Evolutionary conservation across 2,113 vertebrate genomes (phyloP), one percentile per base, ranked within the genome.

Genomic region (Leptobrachium leishanense): DNA sequence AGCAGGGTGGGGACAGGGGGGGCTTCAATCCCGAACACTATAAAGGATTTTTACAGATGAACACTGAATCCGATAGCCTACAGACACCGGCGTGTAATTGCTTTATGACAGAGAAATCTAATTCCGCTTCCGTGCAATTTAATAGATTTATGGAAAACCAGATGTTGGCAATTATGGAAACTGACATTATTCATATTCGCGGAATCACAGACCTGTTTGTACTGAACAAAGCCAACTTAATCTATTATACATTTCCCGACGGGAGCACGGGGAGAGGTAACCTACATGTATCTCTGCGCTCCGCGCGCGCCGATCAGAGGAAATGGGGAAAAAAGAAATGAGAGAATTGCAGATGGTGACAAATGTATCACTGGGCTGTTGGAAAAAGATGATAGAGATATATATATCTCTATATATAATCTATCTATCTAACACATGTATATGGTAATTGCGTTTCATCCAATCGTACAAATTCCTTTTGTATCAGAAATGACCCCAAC

Each of bases 71-170:
- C 82, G 81, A 84, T 83, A 86, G 90, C 85, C 87, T 84, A 82
- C 85, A 83, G 84, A 92, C 84, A 92, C 84, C 78, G 87, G 77
- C 84, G 82, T 84, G 87, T 87, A 90, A 91, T 90, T 90, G 89
- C 86, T 90, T 91, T 89, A 86, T 68, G 86, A 89, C 84, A 88
- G 62, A 86, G 88, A 88, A 89, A 88, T 90, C 86, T 86, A 89
- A 90, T 90, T 90, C 87, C 81, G 72, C 86, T 91, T 90, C 87
- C 83, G 68, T 85, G 87, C 89, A 89, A 88, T 92, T 93, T 89
- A 91, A 88, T 87, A 90, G 90, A 94, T 92, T 91, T 91, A 92
- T 92, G 85, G 86, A 89, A 92, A 90, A 89, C 87, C 91, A 92
- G 91, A 92, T 93, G 92, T 91, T 91, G 85, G 89, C 90, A 93